Evolutionary conservation across 1,140 invertebrate genomes (phyloP).

Genomic region (Batillaria attramentaria): DNA sequence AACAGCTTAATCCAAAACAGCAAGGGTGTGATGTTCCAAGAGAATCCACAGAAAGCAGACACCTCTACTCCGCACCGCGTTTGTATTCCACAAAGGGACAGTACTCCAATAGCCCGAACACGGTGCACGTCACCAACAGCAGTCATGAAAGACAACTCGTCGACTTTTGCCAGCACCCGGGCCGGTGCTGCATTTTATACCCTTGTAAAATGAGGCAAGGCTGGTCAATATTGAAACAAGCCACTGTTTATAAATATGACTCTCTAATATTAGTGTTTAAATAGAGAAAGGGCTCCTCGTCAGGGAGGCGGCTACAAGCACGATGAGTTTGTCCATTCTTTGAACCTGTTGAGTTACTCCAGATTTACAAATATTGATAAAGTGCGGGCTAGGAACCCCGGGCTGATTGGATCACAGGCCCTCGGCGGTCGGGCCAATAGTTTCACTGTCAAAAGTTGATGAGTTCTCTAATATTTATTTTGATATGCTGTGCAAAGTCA

Average conservation of each 20-base stretch:
- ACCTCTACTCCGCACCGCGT: too few species aligned
- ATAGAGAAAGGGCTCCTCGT: conserved; percentile 25
- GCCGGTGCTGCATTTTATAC: conserved; percentile 28
- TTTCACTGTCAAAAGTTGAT: conserved; percentile 35
- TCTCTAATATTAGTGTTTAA: conserved; percentile 35
- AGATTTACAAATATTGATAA: conserved; percentile 38
- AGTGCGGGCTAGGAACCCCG: conserved; percentile 20
- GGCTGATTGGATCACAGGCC: conserved; percentile 29
- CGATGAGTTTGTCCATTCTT: conserved; percentile 33
- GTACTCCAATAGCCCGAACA: too few species aligned
- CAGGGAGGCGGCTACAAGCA: conserved; percentile 8
- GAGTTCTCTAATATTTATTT: conserved; percentile 34
- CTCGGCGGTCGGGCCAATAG: conserved; percentile 19
- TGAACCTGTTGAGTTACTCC: conserved; percentile 31
- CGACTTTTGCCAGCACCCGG: too few species aligned
- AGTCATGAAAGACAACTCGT: too few species aligned
- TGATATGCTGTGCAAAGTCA: conserved; percentile 34
- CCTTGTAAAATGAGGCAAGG: conserved; percentile 25
- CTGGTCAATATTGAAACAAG: conserved; percentile 36
- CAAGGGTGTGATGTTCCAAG: too few species aligned
- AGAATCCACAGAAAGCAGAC: too few species aligned
- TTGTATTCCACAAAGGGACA: too few species aligned
- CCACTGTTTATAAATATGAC: conserved; percentile 37
- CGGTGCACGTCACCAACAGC: too few species aligned
- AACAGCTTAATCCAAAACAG: too few species aligned